A percentile compares a stretch with the other conserved stretches of the same genome.
Evolutionary conservation across 2,888 invertebrate species (phyloP).

Genomic region (Antitype chi): DNA sequence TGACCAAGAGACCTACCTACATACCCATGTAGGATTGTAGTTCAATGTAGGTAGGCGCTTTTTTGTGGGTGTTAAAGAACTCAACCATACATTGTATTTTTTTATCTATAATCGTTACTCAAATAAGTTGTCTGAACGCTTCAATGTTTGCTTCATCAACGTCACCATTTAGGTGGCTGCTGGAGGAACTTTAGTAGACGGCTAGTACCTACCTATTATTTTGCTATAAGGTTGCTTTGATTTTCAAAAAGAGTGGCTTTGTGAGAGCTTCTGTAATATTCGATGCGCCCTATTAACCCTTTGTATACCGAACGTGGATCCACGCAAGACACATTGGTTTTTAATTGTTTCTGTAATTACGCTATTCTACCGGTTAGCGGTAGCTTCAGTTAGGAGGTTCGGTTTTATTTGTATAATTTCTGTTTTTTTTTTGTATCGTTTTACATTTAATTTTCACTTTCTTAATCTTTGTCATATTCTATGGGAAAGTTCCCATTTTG

Average conservation of each 20-base stretch:
- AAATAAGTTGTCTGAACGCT: neutral
- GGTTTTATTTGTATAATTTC: too few species aligned
- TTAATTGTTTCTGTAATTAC: too few species aligned
- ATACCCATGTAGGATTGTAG: neutral
- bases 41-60: neutral
- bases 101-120: neutral
- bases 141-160: neutral
- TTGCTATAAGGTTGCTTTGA: neutral
- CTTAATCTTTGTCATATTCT: too few species aligned
- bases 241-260: neutral
- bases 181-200: neutral
- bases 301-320: too few species aligned
- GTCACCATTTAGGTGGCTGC: neutral
- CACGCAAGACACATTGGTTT: too few species aligned
- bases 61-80: neutral
- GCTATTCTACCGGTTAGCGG: too few species aligned
- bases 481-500: too few species aligned
- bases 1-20: neutral
- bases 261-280: neutral
- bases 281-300: neutral
- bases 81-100: neutral
- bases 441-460: too few species aligned
- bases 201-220: neutral
- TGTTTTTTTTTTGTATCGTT: too few species aligned
- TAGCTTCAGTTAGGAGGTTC: too few species aligned